These are phyloP conservation scores for Epinotia nisella DNA, from an alignment of 2,888 invertebrate genomes.

Conservation along the genomic window DNA sequence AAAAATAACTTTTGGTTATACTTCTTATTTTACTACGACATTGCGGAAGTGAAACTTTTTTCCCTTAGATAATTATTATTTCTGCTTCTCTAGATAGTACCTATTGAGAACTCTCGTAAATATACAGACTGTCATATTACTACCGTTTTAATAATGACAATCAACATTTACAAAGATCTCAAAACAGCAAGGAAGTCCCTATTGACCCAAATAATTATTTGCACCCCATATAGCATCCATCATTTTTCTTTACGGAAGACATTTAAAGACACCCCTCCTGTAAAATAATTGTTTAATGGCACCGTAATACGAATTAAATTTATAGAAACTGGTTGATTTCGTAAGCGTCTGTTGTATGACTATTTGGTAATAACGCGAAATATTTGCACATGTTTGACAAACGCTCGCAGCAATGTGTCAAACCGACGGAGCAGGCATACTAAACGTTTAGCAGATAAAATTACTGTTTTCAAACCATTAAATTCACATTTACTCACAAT, in stretches of 20 bases:
- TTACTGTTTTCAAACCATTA: conserved; percentile 5
- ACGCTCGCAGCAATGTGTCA: conserved; percentile 21
- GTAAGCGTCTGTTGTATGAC: conserved; percentile 4
- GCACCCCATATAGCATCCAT: no score
- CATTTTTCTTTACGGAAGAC: no score
- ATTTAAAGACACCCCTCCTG: neutral
- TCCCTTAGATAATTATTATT: neutral
- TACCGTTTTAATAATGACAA: neutral
- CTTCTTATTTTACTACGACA: neutral
- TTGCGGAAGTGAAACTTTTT: neutral
- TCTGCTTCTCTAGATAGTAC: neutral
- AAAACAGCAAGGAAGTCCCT: no score
- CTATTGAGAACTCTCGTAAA: no score
- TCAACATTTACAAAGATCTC: neutral
- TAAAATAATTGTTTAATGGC: neutral
- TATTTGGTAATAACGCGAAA: conserved; percentile 28
- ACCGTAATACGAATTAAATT: neutral
- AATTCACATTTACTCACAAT: neutral
- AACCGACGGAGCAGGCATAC: conserved; percentile 3
- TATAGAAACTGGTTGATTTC: neutral
- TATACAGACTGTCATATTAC: neutral
- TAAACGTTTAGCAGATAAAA: conserved; percentile 34
- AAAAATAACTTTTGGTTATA: conserved; percentile 1
- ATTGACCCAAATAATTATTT: no score
- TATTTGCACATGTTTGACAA: conserved; percentile 39